These are phyloP conservation scores for Salpingus planirostris DNA, from an alignment of 2,888 invertebrate species.

Conservation along the genomic window DNA sequence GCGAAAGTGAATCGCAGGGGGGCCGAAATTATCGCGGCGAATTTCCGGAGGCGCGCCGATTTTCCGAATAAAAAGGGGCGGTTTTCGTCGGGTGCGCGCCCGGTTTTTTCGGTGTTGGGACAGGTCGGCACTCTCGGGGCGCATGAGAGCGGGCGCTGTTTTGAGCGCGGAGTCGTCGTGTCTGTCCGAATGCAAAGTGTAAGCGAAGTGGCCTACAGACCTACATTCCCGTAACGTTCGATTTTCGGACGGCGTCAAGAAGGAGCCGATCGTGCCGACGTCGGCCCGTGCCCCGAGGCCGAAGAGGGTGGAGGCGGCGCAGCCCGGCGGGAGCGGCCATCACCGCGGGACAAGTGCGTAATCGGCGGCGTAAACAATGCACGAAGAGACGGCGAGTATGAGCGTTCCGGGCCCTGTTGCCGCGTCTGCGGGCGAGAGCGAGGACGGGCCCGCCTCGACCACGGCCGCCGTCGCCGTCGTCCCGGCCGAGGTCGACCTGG, in stretches of 20 bases:
- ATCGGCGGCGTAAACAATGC: slow-evolving; percentile 48
- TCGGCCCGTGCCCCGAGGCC: slow-evolving; percentile 42
- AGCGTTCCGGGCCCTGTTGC: slow-evolving; percentile 56
- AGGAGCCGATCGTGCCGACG: slow-evolving; percentile 42
- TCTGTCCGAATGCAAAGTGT: slow-evolving; percentile 71
- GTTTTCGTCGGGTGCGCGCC: background rate
- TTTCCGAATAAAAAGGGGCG: background rate
- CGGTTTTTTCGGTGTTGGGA: slow-evolving; percentile 5
- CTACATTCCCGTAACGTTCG: slow-evolving; percentile 69
- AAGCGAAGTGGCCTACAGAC: slow-evolving; percentile 85
- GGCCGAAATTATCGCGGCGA: too few relatives aligned
- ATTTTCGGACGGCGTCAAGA: slow-evolving; percentile 47
- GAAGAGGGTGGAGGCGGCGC: slow-evolving; percentile 41
- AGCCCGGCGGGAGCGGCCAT: slow-evolving; percentile 40
- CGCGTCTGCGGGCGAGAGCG: slow-evolving; percentile 50
- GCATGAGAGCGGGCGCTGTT: slow-evolving; percentile 56
- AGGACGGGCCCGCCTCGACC: slow-evolving; percentile 34
- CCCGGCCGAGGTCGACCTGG: slow-evolving; percentile 44
- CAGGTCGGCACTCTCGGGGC: slow-evolving; percentile 25
- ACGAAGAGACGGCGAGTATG: slow-evolving; percentile 63
- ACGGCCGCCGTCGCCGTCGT: slow-evolving; percentile 39
- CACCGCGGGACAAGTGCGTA: slow-evolving; percentile 38
- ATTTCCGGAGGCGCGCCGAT: background rate
- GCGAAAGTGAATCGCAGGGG: too few relatives aligned
- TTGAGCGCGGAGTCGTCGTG: slow-evolving; percentile 62